Evolutionary conservation across 2,113 vertebrate genomes (phyloP).

Genomic region (Emberiza fucata): DNA sequence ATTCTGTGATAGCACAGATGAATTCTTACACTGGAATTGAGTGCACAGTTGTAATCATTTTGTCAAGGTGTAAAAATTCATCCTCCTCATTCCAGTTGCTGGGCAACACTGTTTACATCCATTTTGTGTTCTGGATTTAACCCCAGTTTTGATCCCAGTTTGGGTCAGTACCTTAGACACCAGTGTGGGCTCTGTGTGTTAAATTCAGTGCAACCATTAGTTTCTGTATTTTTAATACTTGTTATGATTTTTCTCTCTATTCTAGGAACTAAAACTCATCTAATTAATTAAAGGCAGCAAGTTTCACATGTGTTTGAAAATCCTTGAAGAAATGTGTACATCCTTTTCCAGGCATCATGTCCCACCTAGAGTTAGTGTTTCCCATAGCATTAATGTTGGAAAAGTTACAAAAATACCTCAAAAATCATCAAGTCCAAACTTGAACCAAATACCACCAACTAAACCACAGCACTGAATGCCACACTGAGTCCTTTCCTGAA

Average conservation of each 20-base stretch:
- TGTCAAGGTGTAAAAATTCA: conserved; percentile 20
- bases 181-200: not conserved
- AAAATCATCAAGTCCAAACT: not conserved
- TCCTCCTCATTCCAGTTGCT: conserved; percentile 16
- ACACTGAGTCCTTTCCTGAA: not conserved
- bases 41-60: not conserved
- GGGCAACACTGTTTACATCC: not conserved
- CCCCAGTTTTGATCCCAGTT: not conserved
- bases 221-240: not conserved
- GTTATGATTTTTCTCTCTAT: not conserved
- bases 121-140: not conserved
- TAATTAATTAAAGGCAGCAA: not conserved
- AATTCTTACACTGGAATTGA: not conserved
- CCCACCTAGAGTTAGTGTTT: not conserved
- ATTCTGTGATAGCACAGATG: not conserved
- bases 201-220: not conserved
- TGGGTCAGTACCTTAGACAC: not conserved
- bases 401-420: not conserved
- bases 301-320: not conserved
- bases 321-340: not conserved
- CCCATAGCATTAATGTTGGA: not conserved
- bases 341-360: not conserved
- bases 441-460: not conserved
- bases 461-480: not conserved
- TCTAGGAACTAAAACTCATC: not conserved